Evolutionary conservation across 2,797 vertebrate species (phyloP).

Genomic region (Vespertilio murinus): DNA sequence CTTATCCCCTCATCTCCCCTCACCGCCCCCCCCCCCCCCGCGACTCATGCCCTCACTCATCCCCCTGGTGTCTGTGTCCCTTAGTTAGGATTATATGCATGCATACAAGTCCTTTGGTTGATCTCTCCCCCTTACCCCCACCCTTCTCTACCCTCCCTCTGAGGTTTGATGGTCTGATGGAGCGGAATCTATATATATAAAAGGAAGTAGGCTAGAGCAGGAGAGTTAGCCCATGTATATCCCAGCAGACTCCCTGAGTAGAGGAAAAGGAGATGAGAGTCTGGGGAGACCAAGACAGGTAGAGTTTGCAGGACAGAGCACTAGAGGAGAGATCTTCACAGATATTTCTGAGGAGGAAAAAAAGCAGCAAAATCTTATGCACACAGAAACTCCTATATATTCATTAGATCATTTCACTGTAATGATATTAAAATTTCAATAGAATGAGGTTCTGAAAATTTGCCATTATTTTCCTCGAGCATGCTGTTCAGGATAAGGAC

Average conservation of each 20-base stretch:
- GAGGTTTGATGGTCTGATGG: too few species aligned
- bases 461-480: conserved; percentile 27
- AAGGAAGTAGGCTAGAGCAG: background rate
- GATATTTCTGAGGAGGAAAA: background rate
- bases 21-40: accelerated
- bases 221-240: background rate
- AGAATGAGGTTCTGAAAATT: conserved; percentile 36
- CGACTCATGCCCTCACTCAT: too few species aligned
- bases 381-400: background rate
- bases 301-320: background rate
- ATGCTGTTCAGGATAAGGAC: conserved; percentile 2
- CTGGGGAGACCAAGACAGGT: background rate
- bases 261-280: background rate
- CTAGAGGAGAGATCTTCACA: background rate
- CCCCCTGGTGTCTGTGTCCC: too few species aligned
- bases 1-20: too few species aligned
- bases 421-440: background rate
- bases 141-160: too few species aligned
- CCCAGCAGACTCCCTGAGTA: background rate
- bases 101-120: too few species aligned
- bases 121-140: too few species aligned
- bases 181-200: too few species aligned
- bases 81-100: too few species aligned
- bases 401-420: conserved; percentile 37
- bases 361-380: background rate